Conservation (phyloP, 2,797 vertebrate species). For the Cetoscarus ocellatus region DNA sequence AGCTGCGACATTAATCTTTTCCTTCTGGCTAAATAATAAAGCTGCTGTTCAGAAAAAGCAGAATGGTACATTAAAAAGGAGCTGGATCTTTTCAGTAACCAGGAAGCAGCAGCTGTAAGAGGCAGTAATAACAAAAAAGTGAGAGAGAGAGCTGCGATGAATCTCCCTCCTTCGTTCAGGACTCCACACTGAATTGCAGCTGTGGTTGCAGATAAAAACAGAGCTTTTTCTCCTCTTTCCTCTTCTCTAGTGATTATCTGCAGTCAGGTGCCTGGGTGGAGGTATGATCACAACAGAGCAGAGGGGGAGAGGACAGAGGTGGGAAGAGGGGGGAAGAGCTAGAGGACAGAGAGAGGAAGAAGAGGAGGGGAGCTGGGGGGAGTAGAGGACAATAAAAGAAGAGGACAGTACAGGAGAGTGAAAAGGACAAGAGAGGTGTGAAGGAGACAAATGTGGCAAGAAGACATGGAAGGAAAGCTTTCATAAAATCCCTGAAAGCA, state of each 20-base stretch:
- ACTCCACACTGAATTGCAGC: slow-evolving; percentile 83
- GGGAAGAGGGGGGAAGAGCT: slow-evolving; percentile 5
- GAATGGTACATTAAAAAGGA: slow-evolving; percentile 56
- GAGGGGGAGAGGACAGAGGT: slow-evolving; percentile 25
- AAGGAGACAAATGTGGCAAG: background rate
- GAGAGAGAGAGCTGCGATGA: slow-evolving; percentile 58
- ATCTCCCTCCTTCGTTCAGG: slow-evolving; percentile 74
- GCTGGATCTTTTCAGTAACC: slow-evolving; percentile 64
- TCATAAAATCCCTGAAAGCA: no score
- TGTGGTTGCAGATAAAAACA: slow-evolving; percentile 82
- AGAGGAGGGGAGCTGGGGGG: background rate
- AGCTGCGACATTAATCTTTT: slow-evolving; percentile 11
- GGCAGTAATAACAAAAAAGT: slow-evolving; percentile 58
- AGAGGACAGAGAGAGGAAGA: background rate
- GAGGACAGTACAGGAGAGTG: background rate
- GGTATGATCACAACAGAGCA: slow-evolving; percentile 71
- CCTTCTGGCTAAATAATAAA: slow-evolving; percentile 37
- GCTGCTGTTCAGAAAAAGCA: slow-evolving; percentile 44
- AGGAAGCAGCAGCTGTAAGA: slow-evolving; percentile 75
- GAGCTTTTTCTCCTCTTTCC: slow-evolving; percentile 48
- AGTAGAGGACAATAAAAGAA: background rate
- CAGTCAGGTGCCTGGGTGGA: slow-evolving; percentile 72
- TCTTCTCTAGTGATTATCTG: slow-evolving; percentile 77
- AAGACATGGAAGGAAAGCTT: no score
- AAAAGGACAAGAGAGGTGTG: slow-evolving; percentile 1